phyloP scores from a whole-genome alignment of 2,888 invertebrate genomes.

The Dicroscelio sp. region DNA sequence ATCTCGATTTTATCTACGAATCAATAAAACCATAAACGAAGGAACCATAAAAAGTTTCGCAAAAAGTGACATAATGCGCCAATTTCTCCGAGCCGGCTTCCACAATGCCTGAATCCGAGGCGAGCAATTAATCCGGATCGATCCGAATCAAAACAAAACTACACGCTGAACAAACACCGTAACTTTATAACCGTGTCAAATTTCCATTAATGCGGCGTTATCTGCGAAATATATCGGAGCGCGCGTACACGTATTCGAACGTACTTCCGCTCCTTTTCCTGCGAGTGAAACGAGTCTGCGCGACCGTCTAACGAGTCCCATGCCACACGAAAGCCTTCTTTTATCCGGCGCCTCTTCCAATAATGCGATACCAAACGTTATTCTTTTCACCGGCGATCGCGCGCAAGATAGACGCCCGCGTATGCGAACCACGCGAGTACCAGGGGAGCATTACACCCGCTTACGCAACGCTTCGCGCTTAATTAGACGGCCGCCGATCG shows the following conservation, averaged over 20 bases:
- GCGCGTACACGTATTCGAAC: conserved; percentile 49
- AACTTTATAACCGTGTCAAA: conserved; percentile 63
- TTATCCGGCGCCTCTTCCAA: conserved; percentile 68
- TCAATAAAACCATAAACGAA: too few species aligned
- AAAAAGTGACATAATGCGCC: not conserved
- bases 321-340: conserved; percentile 69
- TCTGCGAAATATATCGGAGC: conserved; percentile 60
- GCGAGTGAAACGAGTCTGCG: conserved; percentile 68
- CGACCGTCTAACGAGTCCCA: conserved; percentile 68
- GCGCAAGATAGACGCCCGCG: conserved; percentile 58
- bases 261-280: conserved; percentile 75
- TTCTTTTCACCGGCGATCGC: conserved; percentile 73
- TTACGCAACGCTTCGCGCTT: conserved; percentile 73
- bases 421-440: conserved; percentile 56
- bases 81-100: not conserved
- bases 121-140: not conserved
- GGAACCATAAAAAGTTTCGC: not conserved
- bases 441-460: conserved; percentile 54
- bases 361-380: conserved; percentile 68
- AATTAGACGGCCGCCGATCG: conserved; percentile 70
- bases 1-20: too few species aligned
- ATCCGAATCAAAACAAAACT: conserved; percentile 30
- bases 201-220: conserved; percentile 62
- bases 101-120: not conserved
- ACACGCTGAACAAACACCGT: conserved; percentile 42